Evolutionary conservation across 2,888 invertebrate genomes (phyloP).

Genomic region (Himalopsyche anomala): DNA sequence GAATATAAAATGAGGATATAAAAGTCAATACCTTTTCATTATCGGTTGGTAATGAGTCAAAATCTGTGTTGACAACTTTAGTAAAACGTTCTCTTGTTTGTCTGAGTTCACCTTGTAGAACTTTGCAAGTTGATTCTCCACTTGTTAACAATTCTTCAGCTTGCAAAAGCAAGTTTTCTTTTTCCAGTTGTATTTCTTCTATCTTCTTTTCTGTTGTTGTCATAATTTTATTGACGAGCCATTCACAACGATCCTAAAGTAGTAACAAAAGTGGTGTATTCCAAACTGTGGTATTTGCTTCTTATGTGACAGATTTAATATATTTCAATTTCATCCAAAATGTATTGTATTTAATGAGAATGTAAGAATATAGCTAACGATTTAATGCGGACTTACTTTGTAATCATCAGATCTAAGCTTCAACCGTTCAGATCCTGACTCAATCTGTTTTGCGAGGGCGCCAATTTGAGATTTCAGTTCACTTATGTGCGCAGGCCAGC

Average conservation of each 20-base stretch:
- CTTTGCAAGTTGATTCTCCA: constrained; percentile 73
- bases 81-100: constrained; percentile 73
- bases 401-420: constrained; percentile 78
- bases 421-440: constrained; percentile 75
- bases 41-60: constrained; percentile 69
- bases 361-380: background rate
- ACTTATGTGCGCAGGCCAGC: constrained; percentile 79
- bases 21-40: constrained; percentile 71
- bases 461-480: constrained; percentile 78
- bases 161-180: constrained; percentile 72
- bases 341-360: background rate
- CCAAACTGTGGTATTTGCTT: constrained; percentile 35
- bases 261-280: background rate
- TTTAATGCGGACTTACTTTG: constrained; percentile 70
- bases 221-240: constrained; percentile 76
- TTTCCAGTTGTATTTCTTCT: constrained; percentile 72
- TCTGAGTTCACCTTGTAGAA: constrained; percentile 73
- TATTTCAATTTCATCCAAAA: too few species aligned
- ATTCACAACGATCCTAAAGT: constrained; percentile 75
- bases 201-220: constrained; percentile 76
- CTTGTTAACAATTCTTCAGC: constrained; percentile 72
- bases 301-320: too few species aligned
- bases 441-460: constrained; percentile 77
- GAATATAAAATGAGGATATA: too few species aligned
- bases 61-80: constrained; percentile 70